Conservation (phyloP, 1,140 invertebrate genomes). For the Drosophila nasuta region DNA sequence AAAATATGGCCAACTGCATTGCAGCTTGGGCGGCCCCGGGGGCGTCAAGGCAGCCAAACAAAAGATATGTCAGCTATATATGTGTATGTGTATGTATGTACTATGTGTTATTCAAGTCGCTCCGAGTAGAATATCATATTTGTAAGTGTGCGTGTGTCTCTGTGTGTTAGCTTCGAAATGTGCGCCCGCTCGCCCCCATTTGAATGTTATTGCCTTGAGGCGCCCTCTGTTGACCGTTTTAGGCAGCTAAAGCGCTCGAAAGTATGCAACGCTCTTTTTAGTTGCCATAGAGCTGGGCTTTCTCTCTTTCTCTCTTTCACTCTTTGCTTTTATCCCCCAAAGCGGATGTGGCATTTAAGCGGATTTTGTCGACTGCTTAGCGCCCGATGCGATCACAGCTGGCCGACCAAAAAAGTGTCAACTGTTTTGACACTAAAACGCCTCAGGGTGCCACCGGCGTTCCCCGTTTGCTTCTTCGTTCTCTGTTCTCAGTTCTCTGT, state of each 20-base stretch:
- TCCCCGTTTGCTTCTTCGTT: too few species aligned
- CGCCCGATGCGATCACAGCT: conserved; percentile 42
- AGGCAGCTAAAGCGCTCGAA: conserved; percentile 44
- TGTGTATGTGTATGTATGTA: conserved; percentile 14
- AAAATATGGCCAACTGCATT: conserved; percentile 78
- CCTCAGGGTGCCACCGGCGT: conserved; percentile 11
- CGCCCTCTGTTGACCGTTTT: conserved; percentile 20
- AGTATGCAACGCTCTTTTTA: conserved; percentile 46
- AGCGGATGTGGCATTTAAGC: conserved; percentile 77
- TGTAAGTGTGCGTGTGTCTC: conserved; percentile 15
- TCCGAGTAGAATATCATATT: background rate
- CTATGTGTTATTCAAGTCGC: background rate
- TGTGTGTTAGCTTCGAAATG: conserved; percentile 12
- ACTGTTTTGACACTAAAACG: conserved; percentile 33
- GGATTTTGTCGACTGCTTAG: conserved; percentile 56
- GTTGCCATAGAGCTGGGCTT: background rate
- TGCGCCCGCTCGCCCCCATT: conserved; percentile 33
- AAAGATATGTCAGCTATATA: conserved; percentile 53
- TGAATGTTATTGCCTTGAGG: conserved; percentile 49
- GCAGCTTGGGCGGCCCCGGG: conserved; percentile 48
- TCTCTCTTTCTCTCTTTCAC: too few species aligned
- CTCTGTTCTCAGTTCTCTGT: background rate
- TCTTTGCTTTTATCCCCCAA: conserved; percentile 8
- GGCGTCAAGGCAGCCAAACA: conserved; percentile 23
- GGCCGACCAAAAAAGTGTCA: conserved; percentile 34